Evolutionary conservation across 2,888 invertebrate genomes (phyloP).

Genomic region (Eupithecia subumbrata): DNA sequence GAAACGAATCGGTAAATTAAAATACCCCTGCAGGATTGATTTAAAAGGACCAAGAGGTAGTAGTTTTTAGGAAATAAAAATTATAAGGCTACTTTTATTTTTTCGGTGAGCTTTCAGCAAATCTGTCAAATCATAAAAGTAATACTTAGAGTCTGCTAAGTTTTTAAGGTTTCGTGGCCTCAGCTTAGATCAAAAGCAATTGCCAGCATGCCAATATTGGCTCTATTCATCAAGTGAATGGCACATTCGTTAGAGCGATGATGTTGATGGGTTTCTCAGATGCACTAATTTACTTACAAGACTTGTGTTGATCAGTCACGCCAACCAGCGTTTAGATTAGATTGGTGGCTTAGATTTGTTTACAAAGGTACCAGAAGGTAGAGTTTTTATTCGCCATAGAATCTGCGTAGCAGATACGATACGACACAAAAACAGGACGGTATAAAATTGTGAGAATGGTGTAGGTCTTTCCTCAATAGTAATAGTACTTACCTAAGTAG

Average conservation of each 20-base stretch:
- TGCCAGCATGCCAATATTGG: constrained; percentile 19
- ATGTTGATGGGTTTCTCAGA: constrained; percentile 37
- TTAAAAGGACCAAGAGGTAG: neutral
- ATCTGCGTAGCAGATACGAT: neutral
- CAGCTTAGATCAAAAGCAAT: constrained; percentile 15
- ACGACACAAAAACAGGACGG: no score
- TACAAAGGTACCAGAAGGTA: neutral
- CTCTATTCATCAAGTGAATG: constrained; percentile 29
- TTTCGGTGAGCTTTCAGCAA: neutral
- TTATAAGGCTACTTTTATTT: neutral
- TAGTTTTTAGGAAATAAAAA: no score
- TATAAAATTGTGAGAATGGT: no score
- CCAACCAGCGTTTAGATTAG: constrained; percentile 18
- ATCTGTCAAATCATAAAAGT: neutral
- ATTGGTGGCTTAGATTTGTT: constrained; percentile 8
- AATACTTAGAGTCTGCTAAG: neutral
- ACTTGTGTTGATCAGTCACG: constrained; percentile 25
- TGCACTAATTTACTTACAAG: constrained; percentile 32
- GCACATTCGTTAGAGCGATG: constrained; percentile 18
- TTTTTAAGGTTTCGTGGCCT: constrained; percentile 10
- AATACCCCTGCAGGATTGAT: no score
- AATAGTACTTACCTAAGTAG: no score
- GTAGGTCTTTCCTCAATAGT: no score
- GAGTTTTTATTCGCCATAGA: neutral
- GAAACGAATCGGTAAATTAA: no score